Conservation (phyloP, 2,113 vertebrate genomes). For the Ginglymostoma cirratum region DNA sequence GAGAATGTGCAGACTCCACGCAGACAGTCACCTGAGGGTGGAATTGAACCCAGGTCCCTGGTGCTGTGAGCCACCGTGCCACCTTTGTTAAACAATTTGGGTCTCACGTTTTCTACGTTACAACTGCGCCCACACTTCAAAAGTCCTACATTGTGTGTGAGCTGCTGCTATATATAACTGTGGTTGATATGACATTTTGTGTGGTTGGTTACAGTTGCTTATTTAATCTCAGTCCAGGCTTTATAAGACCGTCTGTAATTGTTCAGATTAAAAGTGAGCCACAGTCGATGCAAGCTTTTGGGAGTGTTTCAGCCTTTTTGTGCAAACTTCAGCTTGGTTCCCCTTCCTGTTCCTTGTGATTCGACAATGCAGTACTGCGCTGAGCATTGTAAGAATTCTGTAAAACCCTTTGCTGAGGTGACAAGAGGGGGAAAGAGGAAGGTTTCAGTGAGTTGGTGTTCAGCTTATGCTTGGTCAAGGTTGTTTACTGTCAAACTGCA, state of each 20-base stretch:
- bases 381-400: not conserved
- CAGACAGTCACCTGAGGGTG: no score
- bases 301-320: not conserved
- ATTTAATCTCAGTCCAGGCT: not conserved
- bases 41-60: no score
- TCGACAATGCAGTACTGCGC: not conserved
- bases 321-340: not conserved
- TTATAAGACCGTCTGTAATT: not conserved
- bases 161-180: not conserved
- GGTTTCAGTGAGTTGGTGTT: no score
- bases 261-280: not conserved
- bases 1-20: no score
- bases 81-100: not conserved
- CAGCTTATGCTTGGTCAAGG: no score
- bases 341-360: not conserved
- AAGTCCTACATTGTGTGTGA: no score
- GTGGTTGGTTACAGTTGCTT: not conserved
- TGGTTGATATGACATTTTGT: not conserved
- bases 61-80: no score
- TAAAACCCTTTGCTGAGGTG: not conserved
- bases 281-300: not conserved
- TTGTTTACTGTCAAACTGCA: no score
- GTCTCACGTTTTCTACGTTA: not conserved
- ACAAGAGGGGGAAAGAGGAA: no score
- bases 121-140: not conserved